phyloP scores from a whole-genome alignment of 2,888 invertebrate species.

The Pseudococcus viburni region DNA sequence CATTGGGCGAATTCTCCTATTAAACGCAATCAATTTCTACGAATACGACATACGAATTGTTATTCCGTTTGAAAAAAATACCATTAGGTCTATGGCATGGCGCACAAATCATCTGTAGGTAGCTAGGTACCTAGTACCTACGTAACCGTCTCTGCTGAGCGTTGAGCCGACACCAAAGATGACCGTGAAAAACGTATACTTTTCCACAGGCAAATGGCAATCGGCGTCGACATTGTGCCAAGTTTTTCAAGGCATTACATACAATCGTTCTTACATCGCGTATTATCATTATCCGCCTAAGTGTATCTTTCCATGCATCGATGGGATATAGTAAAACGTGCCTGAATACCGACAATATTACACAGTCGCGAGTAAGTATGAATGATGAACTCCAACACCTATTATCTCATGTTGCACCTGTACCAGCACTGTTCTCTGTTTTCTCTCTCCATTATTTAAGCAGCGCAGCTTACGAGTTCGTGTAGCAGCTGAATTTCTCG shows the following conservation, averaged over 20 bases:
- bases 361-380: not conserved
- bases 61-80: not conserved
- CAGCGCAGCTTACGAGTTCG: no score
- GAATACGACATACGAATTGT: not conserved
- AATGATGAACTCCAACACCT: not conserved
- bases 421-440: not conserved
- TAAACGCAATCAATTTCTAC: not conserved
- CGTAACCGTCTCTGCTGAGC: not conserved
- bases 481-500: no score
- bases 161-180: not conserved
- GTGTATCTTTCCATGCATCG: no score
- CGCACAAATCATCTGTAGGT: not conserved
- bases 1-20: not conserved
- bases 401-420: not conserved
- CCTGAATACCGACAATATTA: no score
- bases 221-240: no score
- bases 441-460: no score
- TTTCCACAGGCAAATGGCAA: not conserved
- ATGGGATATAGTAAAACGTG: no score
- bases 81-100: not conserved
- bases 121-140: not conserved
- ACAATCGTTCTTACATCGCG: no score
- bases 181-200: not conserved
- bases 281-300: no score
- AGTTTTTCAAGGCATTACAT: no score